Percentiles rank a stretch among this genome's conserved stretches.
Conservation (phyloP, 2,113 vertebrate species). For the Mellivora capensis region DNA sequence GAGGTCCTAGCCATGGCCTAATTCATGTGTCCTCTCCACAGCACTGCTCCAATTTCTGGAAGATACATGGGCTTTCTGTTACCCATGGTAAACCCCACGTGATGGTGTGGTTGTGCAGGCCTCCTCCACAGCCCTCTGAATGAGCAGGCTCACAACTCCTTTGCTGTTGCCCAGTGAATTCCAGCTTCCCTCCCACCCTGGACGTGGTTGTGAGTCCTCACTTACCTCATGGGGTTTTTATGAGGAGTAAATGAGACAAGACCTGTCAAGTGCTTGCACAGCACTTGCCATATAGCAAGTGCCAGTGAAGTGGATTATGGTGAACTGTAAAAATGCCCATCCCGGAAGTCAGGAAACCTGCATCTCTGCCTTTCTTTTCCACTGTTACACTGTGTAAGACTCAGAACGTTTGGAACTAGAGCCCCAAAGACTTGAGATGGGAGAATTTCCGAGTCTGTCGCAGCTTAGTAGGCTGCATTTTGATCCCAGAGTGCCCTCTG, state of each 20-base stretch:
- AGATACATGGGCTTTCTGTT: neutral
- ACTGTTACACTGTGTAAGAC: neutral
- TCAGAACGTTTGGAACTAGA: neutral
- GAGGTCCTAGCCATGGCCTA: neutral
- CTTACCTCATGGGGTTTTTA: neutral
- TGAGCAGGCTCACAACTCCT: neutral
- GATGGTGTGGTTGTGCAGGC: neutral
- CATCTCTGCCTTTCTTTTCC: neutral
- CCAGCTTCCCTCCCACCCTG: too few species aligned
- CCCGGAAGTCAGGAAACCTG: neutral
- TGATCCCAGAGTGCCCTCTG: neutral
- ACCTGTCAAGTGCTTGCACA: neutral
- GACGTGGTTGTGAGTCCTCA: neutral
- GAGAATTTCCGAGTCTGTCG: neutral
- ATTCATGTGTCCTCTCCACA: neutral
- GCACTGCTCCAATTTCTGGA: neutral
- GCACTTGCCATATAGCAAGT: neutral
- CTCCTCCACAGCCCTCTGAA: accelerated
- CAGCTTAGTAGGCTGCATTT: neutral
- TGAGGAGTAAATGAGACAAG: neutral
- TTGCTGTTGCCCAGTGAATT: neutral
- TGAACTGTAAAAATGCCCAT: neutral
- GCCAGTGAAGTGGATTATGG: neutral
- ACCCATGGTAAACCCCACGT: neutral
- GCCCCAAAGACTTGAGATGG: neutral